Evolutionary conservation across 2,888 invertebrate genomes (phyloP).

Genomic region (Xanthia icteritia): DNA sequence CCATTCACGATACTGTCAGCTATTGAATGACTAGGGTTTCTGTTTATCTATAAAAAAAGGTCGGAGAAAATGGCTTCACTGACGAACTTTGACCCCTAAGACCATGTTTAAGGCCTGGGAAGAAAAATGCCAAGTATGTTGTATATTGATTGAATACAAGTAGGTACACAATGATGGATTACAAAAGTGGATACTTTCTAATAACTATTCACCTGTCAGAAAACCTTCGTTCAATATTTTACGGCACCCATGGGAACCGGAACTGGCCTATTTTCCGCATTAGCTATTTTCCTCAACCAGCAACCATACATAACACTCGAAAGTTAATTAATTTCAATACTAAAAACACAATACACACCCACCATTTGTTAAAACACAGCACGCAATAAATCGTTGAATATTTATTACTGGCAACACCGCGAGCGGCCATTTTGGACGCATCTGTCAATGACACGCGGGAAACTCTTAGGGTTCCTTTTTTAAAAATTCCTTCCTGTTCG

Average conservation of each 20-base stretch:
- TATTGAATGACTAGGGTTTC: neutral
- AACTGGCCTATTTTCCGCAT: constrained; percentile 46
- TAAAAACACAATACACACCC: constrained; percentile 51
- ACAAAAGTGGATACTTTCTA: constrained; percentile 5
- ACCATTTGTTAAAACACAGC: constrained; percentile 60
- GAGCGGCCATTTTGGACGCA: constrained; percentile 74
- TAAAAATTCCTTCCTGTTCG: constrained; percentile 72
- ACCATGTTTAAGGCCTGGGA: neutral
- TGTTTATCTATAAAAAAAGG: neutral
- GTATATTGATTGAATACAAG: neutral
- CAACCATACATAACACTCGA: constrained; percentile 26
- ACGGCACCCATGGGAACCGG: constrained; percentile 41
- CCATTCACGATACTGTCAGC: constrained; percentile 1
- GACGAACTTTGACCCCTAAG: neutral
- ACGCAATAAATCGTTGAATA: constrained; percentile 66
- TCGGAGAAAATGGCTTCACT: neutral
- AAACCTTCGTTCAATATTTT: constrained; percentile 20
- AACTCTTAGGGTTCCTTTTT: constrained; percentile 71
- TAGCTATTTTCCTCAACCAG: constrained; percentile 1
- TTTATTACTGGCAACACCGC: constrained; percentile 68
- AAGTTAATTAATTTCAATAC: constrained; percentile 57
- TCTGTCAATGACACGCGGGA: constrained; percentile 78
- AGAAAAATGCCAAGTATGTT: constrained; percentile 4
- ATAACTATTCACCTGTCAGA: constrained; percentile 31
- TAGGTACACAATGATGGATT: constrained; percentile 27